A percentile compares a stretch with the other conserved stretches of the same genome.
Conservation (phyloP, 2,888 invertebrate species). For the Archaeoteleia sp. region DNA sequence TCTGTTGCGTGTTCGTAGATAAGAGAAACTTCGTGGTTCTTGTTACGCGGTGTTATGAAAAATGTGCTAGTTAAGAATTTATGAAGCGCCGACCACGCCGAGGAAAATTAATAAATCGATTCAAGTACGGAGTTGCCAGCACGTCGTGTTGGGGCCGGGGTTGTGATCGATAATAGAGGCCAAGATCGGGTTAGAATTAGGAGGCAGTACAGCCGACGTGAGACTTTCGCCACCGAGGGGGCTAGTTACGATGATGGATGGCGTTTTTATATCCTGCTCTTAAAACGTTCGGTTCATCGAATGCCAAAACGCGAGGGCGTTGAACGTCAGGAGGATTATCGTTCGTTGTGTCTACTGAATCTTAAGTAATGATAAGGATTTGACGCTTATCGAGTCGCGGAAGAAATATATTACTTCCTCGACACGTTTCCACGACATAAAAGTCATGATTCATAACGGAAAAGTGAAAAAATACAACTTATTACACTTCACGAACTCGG, state of each 20-base stretch:
- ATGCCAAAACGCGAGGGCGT: slow-evolving; percentile 16
- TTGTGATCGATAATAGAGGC: slow-evolving; percentile 38
- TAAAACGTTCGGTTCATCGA: slow-evolving; percentile 21
- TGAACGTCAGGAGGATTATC: slow-evolving; percentile 20
- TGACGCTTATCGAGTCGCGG: neutral
- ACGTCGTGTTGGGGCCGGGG: slow-evolving; percentile 13
- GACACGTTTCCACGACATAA: neutral
- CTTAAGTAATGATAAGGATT: slow-evolving; percentile 7
- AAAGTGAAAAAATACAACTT: slow-evolving; percentile 4
- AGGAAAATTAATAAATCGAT: slow-evolving; percentile 42
- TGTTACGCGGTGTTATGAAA: slow-evolving; percentile 14
- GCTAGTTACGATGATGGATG: slow-evolving; percentile 34
- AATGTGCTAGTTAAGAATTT: slow-evolving; percentile 29
- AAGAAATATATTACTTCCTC: slow-evolving; percentile 1
- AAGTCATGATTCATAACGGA: slow-evolving; percentile 1
- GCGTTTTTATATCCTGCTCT: slow-evolving; percentile 25
- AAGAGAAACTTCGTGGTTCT: slow-evolving; percentile 2
- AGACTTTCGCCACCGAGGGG: slow-evolving; percentile 16
- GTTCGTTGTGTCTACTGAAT: slow-evolving; percentile 12
- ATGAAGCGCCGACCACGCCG: slow-evolving; percentile 20
- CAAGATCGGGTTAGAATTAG: slow-evolving; percentile 39
- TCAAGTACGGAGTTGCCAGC: slow-evolving; percentile 8
- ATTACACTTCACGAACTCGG: neutral
- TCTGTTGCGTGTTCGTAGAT: too few species aligned
- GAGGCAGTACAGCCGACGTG: slow-evolving; percentile 15